Evolutionary conservation across 2,888 invertebrate genomes (phyloP).

Genomic region (Dilophus febrilis): DNA sequence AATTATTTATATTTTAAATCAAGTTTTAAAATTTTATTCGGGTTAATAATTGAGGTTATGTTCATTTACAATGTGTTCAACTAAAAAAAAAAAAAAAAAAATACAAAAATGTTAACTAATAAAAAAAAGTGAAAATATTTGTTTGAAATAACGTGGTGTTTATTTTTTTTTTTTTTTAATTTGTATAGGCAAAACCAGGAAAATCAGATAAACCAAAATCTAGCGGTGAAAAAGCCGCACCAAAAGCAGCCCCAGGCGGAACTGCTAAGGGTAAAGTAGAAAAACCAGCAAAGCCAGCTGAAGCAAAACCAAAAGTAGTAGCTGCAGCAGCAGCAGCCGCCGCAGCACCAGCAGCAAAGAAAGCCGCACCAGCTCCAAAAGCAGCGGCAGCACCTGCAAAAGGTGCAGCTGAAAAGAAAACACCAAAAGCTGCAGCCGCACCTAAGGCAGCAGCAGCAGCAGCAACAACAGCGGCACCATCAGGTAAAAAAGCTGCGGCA

Average conservation of each 20-base stretch:
- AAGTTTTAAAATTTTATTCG: too few relatives aligned
- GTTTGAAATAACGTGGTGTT: background rate
- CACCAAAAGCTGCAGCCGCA: background rate
- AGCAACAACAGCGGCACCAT: background rate
- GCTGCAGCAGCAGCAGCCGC: constrained; percentile 2
- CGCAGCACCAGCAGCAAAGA: background rate
- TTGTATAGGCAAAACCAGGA: constrained; percentile 26
- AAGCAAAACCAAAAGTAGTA: constrained; percentile 7
- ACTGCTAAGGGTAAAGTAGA: constrained; percentile 5
- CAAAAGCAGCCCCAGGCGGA: too few relatives aligned
- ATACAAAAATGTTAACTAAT: background rate
- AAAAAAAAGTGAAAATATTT: background rate
- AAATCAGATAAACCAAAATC: constrained; percentile 19
- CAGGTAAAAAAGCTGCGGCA: background rate
- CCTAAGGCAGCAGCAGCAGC: background rate
- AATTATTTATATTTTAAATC: too few relatives aligned
- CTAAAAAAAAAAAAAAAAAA: too few relatives aligned
- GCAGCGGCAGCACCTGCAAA: background rate
- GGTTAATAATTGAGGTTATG: too few relatives aligned
- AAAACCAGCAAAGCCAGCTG: constrained; percentile 14
- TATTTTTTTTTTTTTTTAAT: constrained; percentile 3
- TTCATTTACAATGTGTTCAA: too few relatives aligned
- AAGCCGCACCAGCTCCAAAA: background rate
- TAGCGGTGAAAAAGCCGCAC: too few relatives aligned
- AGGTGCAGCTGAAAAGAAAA: background rate